These are phyloP conservation scores for Emydoidea blandingii DNA, from an alignment of 2,797 vertebrate genomes.

Conservation along the genomic window DNA sequence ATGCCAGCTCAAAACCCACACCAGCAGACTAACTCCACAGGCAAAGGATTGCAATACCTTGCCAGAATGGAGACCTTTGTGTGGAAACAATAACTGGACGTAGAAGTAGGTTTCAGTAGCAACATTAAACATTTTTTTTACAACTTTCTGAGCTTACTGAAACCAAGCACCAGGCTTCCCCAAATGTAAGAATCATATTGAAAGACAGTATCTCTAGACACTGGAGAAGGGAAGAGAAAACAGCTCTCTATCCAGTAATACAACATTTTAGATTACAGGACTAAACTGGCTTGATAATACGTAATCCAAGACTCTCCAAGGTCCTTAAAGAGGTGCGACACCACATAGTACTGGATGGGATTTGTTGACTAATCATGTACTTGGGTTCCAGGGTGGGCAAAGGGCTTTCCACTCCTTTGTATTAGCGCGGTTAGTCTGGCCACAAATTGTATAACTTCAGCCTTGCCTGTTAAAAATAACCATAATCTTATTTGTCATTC, in stretches of 20 bases:
- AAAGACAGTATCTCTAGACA: conserved; percentile 8
- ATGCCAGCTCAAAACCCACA: neutral
- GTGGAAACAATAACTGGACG: neutral
- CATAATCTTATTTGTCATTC: neutral
- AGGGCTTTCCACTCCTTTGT: neutral
- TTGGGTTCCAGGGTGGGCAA: neutral
- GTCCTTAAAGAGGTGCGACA: neutral
- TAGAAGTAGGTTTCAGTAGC: neutral
- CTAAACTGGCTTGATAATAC: neutral
- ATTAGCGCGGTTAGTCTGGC: neutral
- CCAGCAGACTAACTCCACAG: neutral
- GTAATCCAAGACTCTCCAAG: neutral
- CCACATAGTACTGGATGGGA: neutral
- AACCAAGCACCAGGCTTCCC: neutral
- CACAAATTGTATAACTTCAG: neutral
- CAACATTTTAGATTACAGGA: neutral
- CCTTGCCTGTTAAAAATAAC: neutral
- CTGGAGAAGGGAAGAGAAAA: neutral
- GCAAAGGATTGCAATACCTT: neutral
- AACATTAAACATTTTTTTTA: neutral
- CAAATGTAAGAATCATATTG: conserved; percentile 16
- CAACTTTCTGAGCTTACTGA: neutral
- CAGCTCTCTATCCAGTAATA: neutral
- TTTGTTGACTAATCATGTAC: neutral
- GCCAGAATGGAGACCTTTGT: neutral